Percentiles rank a stretch among this genome's conserved stretches.
Evolutionary conservation across 1,140 invertebrate genomes (phyloP).

Genomic region (Musca vetustissima): DNA sequence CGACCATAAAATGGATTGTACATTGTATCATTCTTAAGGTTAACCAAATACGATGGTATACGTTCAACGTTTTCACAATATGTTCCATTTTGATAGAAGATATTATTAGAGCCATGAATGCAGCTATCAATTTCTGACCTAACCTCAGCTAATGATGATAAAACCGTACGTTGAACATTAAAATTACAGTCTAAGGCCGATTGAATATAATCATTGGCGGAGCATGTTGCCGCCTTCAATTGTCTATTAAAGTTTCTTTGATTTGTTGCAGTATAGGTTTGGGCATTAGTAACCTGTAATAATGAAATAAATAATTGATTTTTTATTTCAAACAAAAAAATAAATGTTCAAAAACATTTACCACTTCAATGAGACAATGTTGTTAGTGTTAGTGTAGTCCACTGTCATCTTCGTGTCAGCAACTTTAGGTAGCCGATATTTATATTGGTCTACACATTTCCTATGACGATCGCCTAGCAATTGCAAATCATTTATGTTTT

Average conservation of each 20-base stretch:
- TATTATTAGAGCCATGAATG: not conserved
- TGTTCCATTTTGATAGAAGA: not conserved
- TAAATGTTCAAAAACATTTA: too few species aligned
- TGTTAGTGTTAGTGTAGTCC: too few species aligned
- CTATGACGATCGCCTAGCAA: too few species aligned
- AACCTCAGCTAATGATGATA: not conserved
- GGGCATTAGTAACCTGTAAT: not conserved
- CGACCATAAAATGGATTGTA: conserved; percentile 12
- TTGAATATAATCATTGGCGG: not conserved
- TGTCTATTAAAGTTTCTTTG: conserved; percentile 3
- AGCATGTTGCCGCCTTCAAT: not conserved
- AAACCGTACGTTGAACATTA: not conserved
- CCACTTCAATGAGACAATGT: too few species aligned
- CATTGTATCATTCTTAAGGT: not conserved
- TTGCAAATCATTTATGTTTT: too few species aligned
- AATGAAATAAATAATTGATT: not conserved
- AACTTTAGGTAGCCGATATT: too few species aligned
- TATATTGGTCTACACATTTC: too few species aligned
- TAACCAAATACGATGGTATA: not conserved
- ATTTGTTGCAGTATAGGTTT: not conserved
- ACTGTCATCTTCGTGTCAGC: too few species aligned
- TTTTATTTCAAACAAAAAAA: too few species aligned
- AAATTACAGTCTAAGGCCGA: not conserved
- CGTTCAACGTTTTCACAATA: not conserved
- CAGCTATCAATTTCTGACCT: not conserved